phyloP scores from a whole-genome alignment of 2,797 vertebrate genomes.

The Pseudomugil gertrudae region DNA sequence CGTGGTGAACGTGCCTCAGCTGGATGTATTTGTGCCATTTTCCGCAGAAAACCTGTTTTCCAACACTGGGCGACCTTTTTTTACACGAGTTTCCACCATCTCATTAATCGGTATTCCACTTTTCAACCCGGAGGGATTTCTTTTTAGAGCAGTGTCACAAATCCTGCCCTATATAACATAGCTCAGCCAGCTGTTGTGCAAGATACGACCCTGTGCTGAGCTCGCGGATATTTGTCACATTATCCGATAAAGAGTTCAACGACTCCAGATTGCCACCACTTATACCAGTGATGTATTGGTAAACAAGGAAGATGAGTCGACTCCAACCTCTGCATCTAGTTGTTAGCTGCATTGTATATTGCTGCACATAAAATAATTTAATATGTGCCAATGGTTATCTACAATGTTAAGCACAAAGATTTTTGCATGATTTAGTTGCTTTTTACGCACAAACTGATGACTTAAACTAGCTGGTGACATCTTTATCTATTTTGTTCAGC shows the following conservation, averaged over 20 bases:
- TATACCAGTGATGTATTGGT: slow-evolving; percentile 16
- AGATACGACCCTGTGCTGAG: slow-evolving; percentile 42
- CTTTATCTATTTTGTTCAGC: slow-evolving; percentile 21
- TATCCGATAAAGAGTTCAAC: slow-evolving; percentile 72
- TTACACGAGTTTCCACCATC: slow-evolving; percentile 15
- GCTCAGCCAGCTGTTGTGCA: slow-evolving; percentile 71
- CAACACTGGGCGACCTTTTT: slow-evolving; percentile 22
- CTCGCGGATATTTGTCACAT: slow-evolving; percentile 58
- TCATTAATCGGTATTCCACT: slow-evolving; percentile 1
- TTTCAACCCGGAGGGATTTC: slow-evolving; percentile 18
- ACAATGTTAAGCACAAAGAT: not conserved
- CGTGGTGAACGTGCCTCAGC: slow-evolving; percentile 46
- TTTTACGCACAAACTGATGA: not conserved
- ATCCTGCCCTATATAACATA: slow-evolving; percentile 44
- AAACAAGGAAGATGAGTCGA: slow-evolving; percentile 32
- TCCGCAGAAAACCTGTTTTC: slow-evolving; percentile 24
- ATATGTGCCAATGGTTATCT: not conserved
- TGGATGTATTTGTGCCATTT: slow-evolving; percentile 37
- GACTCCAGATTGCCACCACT: slow-evolving; percentile 35
- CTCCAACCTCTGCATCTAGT: not conserved
- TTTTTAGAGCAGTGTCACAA: slow-evolving; percentile 44
- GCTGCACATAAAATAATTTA: not conserved
- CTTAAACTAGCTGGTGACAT: slow-evolving; percentile 4
- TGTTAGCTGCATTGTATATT: not conserved
- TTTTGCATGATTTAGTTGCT: not conserved